Base-by-base conservation (phyloP, 2,888 invertebrate genomes). In the Lepidocyrtoides sp. region DNA sequence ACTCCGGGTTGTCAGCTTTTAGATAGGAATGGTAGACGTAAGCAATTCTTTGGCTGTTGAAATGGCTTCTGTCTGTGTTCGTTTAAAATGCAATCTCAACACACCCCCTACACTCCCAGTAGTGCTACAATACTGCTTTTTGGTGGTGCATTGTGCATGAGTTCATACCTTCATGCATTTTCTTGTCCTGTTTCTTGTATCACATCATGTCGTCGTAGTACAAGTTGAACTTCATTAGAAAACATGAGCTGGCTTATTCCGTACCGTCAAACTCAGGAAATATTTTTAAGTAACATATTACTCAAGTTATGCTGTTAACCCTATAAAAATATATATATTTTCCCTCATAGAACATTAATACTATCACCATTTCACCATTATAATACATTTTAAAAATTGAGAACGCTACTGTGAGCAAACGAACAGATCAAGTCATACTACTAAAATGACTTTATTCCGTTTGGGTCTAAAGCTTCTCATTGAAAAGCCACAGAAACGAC, bases 241-340 rank as follows among this genome's bases (percentile, higher is more conserved):
- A 81, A 88, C 88, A 88, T 81, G 88, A 88, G 81, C 44, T 66
- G 88, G 66, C 81, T 88, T 88, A 88, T 88, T 88, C 88, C 88
- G 69, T 88, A 69, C 79, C 81, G 81, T 54, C 88, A 81, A 69
- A 79, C 81, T 69, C 79, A 87, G 88, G 81, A 88, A 88, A 69
- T 81, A 81, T 88, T 88, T 87, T 81, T 26, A 77, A 81, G 69
- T 63, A 88, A 81, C 66, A 81, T 88, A 88, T 88, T 88, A 88
- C 81, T 88, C 81, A 63, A 86, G 29, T 72, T 72, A 54, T 66
- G 32, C 51, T 57, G n/a, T 60, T 63, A 69, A 54, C 51, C 8
- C 51, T 63, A 57, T 14, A 79, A 57, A 79, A 79, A 36, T 57
- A 57, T 23, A 29, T 57, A 14, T 75, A 57, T 57, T 57, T 79